Conservation (phyloP, 2,797 vertebrate species). For the Micromesistius poutassou region DNA sequence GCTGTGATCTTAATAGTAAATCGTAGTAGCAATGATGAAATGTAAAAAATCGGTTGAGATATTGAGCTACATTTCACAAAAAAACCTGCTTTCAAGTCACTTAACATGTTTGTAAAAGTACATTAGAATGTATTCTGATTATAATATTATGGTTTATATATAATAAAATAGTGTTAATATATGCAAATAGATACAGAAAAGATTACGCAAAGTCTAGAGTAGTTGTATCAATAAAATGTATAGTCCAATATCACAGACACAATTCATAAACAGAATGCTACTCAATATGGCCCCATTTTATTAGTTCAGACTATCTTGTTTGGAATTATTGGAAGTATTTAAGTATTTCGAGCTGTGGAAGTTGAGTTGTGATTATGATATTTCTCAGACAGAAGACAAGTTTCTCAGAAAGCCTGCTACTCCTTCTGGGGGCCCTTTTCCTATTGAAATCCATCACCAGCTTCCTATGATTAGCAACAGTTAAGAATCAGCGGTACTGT, state of each 20-base stretch:
- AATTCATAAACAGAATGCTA: neutral
- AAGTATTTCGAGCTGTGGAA: neutral
- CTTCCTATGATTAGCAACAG: slow-evolving; percentile 39
- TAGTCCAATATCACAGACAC: neutral
- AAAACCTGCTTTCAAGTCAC: neutral
- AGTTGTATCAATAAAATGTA: neutral
- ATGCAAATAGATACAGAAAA: too few species aligned
- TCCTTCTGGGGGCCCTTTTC: slow-evolving; percentile 27
- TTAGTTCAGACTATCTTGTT: neutral
- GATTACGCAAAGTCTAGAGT: too few species aligned
- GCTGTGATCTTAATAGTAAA: slow-evolving; percentile 44
- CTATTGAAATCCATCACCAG: slow-evolving; percentile 32
- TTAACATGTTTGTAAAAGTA: neutral
- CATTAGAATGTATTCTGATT: neutral
- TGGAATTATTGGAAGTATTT: neutral
- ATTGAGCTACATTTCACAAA: neutral
- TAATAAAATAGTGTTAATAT: neutral
- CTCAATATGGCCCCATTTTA: neutral
- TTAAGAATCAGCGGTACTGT: slow-evolving; percentile 48
- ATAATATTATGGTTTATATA: neutral
- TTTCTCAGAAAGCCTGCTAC: neutral
- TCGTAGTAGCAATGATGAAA: neutral
- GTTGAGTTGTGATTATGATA: neutral
- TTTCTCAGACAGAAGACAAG: neutral
- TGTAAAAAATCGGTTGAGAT: neutral